These are phyloP conservation scores for Hemibagrus wyckioides DNA, from an alignment of 2,113 vertebrate genomes.

Conservation along the genomic window DNA sequence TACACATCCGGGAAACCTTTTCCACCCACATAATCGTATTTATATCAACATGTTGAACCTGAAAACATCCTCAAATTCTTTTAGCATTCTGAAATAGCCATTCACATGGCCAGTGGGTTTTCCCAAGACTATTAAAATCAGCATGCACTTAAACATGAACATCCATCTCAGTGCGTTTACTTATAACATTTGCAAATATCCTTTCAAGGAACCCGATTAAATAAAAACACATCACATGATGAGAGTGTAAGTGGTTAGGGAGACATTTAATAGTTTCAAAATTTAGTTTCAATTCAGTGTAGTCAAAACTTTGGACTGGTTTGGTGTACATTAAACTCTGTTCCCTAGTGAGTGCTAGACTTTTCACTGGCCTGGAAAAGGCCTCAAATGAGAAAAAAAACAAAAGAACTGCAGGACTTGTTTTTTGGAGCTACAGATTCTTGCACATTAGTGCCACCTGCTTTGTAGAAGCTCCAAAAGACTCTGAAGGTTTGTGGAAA, in stretches of 20 bases:
- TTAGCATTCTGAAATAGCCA: not conserved
- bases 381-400: not conserved
- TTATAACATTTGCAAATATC: not conserved
- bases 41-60: not conserved
- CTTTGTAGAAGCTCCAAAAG: not conserved
- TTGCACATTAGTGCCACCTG: not conserved
- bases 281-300: not conserved
- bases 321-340: not conserved
- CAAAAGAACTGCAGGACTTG: not conserved
- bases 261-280: conserved; percentile 26
- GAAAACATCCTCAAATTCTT: not conserved
- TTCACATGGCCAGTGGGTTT: not conserved
- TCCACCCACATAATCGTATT: too few species aligned
- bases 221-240: conserved; percentile 1
- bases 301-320: not conserved
- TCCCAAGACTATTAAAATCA: not conserved
- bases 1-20: not conserved
- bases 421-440: not conserved
- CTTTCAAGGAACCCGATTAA: not conserved
- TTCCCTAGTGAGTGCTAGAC: conserved; percentile 1
- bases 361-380: not conserved
- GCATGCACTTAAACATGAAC: not conserved
- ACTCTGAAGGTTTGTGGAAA: not conserved
- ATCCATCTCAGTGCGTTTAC: not conserved
- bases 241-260: not conserved